Evolutionary conservation across 2,888 invertebrate species (phyloP).

Genomic region (Patella depressa): DNA sequence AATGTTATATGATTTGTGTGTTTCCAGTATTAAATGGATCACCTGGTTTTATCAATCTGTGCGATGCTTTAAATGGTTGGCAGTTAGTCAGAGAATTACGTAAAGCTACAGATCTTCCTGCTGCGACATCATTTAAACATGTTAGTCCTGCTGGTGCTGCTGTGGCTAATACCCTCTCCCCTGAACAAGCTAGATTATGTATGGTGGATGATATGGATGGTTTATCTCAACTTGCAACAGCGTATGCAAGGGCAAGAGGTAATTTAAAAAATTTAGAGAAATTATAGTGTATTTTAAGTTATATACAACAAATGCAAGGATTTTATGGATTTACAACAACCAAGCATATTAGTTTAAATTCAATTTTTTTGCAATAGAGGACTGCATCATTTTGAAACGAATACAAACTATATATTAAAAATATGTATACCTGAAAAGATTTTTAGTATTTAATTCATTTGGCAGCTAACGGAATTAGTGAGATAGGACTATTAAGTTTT

Average conservation of each 20-base stretch:
- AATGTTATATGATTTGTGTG: background rate
- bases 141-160: conserved; percentile 97
- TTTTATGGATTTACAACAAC: no score
- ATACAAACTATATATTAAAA: no score
- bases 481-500: no score
- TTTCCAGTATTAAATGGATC: conserved; percentile 87
- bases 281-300: background rate
- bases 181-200: conserved; percentile 86
- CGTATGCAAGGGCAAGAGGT: conserved; percentile 94
- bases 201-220: conserved; percentile 81
- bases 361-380: no score
- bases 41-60: conserved; percentile 97
- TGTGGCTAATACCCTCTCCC: conserved; percentile 84
- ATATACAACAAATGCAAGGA: no score
- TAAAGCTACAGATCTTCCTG: conserved; percentile 82
- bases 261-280: conserved; percentile 5
- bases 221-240: conserved; percentile 86
- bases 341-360: no score
- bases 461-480: no score
- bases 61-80: conserved; percentile 97
- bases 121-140: conserved; percentile 97
- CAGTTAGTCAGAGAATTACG: conserved; percentile 93
- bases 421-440: no score
- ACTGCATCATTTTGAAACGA: no score
- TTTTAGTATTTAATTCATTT: no score